A percentile compares a stretch with the other conserved stretches of the same genome.
These are phyloP conservation scores for Ascidia mentula DNA, from an alignment of 23 tunicate genomes.

Conservation along the genomic window DNA sequence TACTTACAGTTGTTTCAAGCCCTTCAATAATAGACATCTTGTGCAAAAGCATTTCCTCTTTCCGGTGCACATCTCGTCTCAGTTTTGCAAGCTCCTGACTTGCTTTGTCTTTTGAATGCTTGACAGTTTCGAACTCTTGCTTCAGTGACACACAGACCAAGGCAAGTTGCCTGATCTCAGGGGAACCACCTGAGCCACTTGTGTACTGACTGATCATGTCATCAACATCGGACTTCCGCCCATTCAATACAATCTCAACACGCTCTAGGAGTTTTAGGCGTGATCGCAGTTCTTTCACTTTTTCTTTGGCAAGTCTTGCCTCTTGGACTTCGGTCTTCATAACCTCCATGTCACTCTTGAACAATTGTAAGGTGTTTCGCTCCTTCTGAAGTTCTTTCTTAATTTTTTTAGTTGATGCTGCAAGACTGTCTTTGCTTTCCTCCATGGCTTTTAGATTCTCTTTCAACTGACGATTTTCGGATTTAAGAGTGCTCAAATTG, in stretches of 20 bases:
- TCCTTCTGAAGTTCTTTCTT: constrained; percentile 27
- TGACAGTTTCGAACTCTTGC: constrained; percentile 79
- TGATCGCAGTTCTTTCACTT: constrained; percentile 30
- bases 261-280: constrained; percentile 41
- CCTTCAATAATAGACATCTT: constrained; percentile 19
- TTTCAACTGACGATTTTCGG: constrained; percentile 30
- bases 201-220: constrained; percentile 66
- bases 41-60: constrained; percentile 16
- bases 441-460: constrained; percentile 26
- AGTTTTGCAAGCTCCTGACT: constrained; percentile 49
- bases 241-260: constrained; percentile 62
- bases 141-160: constrained; percentile 77
- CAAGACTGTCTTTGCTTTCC: constrained; percentile 18
- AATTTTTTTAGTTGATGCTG: constrained; percentile 16
- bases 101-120: constrained; percentile 34
- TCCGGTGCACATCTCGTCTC: constrained; percentile 39
- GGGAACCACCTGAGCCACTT: not conserved
- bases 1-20: constrained; percentile 14
- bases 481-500: constrained; percentile 4
- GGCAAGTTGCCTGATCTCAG: constrained; percentile 37
- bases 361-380: constrained; percentile 19
- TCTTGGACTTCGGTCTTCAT: constrained; percentile 42
- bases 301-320: constrained; percentile 25
- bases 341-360: constrained; percentile 44
- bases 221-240: constrained; percentile 61